phyloP scores from a whole-genome alignment of 2,888 invertebrate genomes.

The Hecatera dysodea region DNA sequence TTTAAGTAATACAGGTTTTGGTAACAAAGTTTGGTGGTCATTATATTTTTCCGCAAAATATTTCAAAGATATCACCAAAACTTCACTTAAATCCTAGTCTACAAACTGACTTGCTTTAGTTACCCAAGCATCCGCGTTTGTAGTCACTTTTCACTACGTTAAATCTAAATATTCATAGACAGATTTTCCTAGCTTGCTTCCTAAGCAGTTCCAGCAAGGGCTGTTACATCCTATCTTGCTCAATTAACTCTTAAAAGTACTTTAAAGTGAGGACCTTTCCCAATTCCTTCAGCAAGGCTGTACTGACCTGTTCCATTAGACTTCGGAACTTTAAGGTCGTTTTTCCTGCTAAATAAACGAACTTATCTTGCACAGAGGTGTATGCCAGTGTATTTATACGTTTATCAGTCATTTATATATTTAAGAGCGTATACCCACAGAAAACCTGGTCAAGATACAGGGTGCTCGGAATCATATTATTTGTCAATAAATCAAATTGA shows the following conservation, averaged over 20 bases:
- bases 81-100: background rate
- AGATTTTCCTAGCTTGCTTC: background rate
- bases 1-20: no score
- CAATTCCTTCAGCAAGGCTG: background rate
- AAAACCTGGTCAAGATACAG: no score
- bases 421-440: no score
- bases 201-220: background rate
- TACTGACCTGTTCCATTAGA: background rate
- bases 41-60: no score
- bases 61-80: background rate
- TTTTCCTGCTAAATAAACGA: no score
- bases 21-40: no score
- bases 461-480: no score
- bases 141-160: background rate
- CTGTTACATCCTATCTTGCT: background rate
- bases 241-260: background rate
- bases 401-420: no score
- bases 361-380: no score
- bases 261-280: background rate
- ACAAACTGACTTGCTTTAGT: background rate
- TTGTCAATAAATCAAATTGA: no score
- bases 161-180: constrained; percentile 2
- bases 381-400: no score
- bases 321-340: background rate
- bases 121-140: background rate